A percentile compares a stretch with the other conserved stretches of the same genome.
Conservation (phyloP, 2,113 vertebrate genomes). For the Cinclus cinclus region DNA sequence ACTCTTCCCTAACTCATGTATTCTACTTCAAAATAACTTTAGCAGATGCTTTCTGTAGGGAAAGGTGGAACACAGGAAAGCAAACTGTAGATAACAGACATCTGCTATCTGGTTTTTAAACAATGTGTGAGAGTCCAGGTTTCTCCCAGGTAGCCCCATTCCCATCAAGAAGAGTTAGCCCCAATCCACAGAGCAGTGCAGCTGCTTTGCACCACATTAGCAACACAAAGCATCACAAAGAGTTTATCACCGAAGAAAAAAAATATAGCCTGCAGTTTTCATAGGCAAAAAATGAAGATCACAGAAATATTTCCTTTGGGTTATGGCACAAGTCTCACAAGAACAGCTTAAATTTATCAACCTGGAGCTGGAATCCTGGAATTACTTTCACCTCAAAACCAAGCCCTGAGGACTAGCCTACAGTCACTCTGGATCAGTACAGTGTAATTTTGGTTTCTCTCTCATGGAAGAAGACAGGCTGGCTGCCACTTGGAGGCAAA, state of each 20-base stretch:
- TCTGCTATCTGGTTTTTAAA: neutral
- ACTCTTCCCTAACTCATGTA: neutral
- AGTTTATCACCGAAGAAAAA: neutral
- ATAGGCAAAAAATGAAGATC: neutral
- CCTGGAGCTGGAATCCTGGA: neutral
- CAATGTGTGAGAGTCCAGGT: neutral
- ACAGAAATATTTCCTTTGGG: neutral
- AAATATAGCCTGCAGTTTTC: neutral
- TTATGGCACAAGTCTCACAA: neutral
- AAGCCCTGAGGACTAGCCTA: neutral
- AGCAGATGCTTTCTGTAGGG: neutral
- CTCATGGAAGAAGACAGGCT: neutral
- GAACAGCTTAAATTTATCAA: neutral
- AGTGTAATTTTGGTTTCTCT: neutral
- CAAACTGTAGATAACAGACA: neutral
- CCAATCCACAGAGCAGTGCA: neutral
- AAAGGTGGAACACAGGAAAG: neutral
- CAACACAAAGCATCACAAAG: neutral
- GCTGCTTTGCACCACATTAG: neutral
- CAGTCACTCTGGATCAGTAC: neutral
- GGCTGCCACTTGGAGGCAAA: neutral
- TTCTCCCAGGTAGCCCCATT: neutral
- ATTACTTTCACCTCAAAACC: neutral
- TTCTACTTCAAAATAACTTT: neutral
- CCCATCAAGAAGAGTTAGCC: neutral